Evolutionary conservation across 2,888 invertebrate genomes (phyloP).

Genomic region (Campoplex nolae): DNA sequence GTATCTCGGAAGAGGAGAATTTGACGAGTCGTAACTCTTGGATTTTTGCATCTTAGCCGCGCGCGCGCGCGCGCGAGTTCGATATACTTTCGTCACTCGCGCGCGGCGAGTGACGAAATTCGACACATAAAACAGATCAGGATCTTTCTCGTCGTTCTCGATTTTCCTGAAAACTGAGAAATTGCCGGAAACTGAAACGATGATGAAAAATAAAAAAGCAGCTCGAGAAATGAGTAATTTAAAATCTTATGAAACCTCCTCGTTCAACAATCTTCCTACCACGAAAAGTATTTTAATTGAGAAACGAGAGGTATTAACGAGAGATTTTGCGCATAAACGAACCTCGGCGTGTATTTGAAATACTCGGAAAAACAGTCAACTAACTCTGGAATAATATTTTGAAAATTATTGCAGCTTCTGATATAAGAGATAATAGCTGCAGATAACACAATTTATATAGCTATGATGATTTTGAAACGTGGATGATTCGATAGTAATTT

Average conservation of each 20-base stretch:
- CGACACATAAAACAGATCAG: not conserved
- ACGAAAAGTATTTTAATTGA: not conserved
- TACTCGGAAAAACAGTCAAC: not conserved
- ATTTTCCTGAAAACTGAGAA: not conserved
- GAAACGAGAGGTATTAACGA: not conserved
- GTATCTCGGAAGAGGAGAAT: not conserved
- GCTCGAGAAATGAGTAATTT: not conserved
- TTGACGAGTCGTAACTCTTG: constrained; percentile 8
- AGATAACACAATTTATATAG: too few species aligned
- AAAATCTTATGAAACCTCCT: not conserved
- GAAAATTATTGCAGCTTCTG: too few species aligned
- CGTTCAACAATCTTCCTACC: too few species aligned
- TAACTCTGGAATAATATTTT: not conserved
- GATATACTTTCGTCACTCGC: not conserved
- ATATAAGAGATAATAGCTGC: too few species aligned
- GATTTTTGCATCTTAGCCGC: constrained; percentile 5
- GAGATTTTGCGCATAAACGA: not conserved
- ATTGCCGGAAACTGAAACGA: not conserved
- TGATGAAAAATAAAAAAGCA: not conserved
- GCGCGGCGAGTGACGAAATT: not conserved
- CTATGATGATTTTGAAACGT: too few species aligned
- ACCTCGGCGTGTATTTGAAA: not conserved
- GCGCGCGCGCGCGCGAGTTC: not conserved
- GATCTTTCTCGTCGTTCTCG: not conserved
- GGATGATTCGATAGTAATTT: too few species aligned